Percentiles rank a stretch among this genome's conserved stretches.
Evolutionary conservation across 2,797 vertebrate genomes (phyloP).

Genomic region (Mycteria americana): DNA sequence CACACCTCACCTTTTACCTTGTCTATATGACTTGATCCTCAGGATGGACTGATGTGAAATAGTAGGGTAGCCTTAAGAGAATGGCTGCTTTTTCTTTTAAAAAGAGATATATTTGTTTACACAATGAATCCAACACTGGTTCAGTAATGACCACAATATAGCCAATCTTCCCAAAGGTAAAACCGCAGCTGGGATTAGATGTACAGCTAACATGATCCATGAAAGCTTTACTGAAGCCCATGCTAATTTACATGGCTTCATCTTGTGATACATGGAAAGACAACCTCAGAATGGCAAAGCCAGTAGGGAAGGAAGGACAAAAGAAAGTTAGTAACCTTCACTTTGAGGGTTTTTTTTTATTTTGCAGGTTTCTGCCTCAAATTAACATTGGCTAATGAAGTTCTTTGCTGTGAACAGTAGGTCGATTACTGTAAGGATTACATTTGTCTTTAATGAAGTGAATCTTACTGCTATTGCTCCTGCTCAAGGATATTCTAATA

Average conservation of each 20-base stretch:
- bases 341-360: neutral
- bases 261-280: neutral
- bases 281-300: neutral
- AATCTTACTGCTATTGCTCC: neutral
- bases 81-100: neutral
- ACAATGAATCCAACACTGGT: neutral
- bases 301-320: neutral
- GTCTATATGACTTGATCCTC: neutral
- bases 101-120: neutral
- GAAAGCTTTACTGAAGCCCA: neutral
- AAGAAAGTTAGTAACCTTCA: neutral
- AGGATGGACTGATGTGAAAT: neutral
- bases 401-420: neutral
- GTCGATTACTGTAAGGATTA: neutral
- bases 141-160: neutral
- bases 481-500: constrained; percentile 6
- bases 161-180: neutral
- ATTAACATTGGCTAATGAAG: neutral
- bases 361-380: constrained; percentile 1
- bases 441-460: neutral
- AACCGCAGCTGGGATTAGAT: neutral
- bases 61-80: neutral
- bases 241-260: neutral
- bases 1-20: neutral
- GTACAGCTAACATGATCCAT: neutral